A percentile compares a stretch with the other conserved stretches of the same genome.
phyloP scores from a whole-genome alignment of 1,140 invertebrate species.

The Notospermus geniculatus region DNA sequence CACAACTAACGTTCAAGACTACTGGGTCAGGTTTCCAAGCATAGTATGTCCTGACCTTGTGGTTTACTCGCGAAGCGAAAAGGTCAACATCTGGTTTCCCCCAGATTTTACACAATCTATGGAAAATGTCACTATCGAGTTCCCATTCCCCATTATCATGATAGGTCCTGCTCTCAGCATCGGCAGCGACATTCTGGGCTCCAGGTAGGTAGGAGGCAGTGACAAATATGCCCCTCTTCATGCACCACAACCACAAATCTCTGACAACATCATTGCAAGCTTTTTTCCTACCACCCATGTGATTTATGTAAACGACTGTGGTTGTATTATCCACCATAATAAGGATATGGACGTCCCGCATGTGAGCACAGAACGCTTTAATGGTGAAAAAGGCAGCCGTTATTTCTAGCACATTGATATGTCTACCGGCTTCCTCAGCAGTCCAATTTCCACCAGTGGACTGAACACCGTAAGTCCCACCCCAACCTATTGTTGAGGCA shows the following conservation, averaged over 20 bases:
- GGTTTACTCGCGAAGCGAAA: slow-evolving; percentile 26
- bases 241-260: slow-evolving; percentile 20
- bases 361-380: background rate
- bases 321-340: slow-evolving; percentile 16
- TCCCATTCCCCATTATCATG: slow-evolving; percentile 25
- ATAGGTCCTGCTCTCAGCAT: slow-evolving; percentile 19
- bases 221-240: slow-evolving; percentile 15
- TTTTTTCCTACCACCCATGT: slow-evolving; percentile 17
- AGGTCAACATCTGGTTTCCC: slow-evolving; percentile 18
- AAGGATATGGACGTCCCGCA: slow-evolving; percentile 12
- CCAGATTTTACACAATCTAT: slow-evolving; percentile 1
- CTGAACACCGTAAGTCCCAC: too few relatives aligned
- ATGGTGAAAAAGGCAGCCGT: slow-evolving; percentile 14
- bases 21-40: slow-evolving; percentile 19
- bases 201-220: slow-evolving; percentile 24
- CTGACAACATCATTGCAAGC: background rate
- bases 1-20: too few relatives aligned
- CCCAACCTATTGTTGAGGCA: too few relatives aligned
- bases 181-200: slow-evolving; percentile 21
- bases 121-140: slow-evolving; percentile 12
- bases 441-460: too few relatives aligned
- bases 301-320: slow-evolving; percentile 16
- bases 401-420: slow-evolving; percentile 20
- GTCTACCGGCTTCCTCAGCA: too few relatives aligned
- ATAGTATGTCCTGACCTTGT: slow-evolving; percentile 17